Evolutionary conservation across 2,113 vertebrate genomes (phyloP).

Genomic region (Rhinogobius similis): DNA sequence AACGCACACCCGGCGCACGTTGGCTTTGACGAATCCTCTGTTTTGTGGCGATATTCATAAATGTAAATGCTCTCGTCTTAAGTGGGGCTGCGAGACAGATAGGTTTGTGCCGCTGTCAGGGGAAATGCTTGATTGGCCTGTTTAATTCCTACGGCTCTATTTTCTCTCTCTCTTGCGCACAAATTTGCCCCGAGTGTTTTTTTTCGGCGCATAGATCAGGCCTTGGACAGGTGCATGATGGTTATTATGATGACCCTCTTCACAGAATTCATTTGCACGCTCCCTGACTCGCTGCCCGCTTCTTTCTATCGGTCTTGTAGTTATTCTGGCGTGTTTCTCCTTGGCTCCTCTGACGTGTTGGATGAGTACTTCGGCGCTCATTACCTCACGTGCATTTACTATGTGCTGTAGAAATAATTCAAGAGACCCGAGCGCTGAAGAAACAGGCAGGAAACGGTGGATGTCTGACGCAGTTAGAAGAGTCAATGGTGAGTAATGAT

Average conservation of each 20-base stretch:
- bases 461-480: too few species aligned
- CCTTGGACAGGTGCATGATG: constrained; percentile 25
- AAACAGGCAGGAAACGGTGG: too few species aligned
- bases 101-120: constrained; percentile 58
- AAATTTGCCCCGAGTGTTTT: background rate
- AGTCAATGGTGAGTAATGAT: too few species aligned
- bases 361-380: constrained; percentile 46
- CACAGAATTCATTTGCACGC: constrained; percentile 29
- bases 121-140: constrained; percentile 50
- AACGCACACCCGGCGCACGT: background rate
- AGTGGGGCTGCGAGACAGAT: constrained; percentile 60
- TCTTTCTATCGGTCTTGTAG: background rate
- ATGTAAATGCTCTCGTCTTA: constrained; percentile 66
- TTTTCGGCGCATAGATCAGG: constrained; percentile 16
- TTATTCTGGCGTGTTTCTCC: constrained; percentile 36
- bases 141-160: constrained; percentile 36
- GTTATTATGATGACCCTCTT: constrained; percentile 44
- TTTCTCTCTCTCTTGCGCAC: background rate
- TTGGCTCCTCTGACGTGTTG: constrained; percentile 41
- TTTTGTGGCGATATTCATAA: constrained; percentile 62
- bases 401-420: background rate
- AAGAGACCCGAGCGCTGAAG: too few species aligned
- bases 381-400: constrained; percentile 40
- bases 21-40: constrained; percentile 45
- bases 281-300: constrained; percentile 16